Conservation (phyloP, 2,797 vertebrate species). For the Syncerus caffer region DNA sequence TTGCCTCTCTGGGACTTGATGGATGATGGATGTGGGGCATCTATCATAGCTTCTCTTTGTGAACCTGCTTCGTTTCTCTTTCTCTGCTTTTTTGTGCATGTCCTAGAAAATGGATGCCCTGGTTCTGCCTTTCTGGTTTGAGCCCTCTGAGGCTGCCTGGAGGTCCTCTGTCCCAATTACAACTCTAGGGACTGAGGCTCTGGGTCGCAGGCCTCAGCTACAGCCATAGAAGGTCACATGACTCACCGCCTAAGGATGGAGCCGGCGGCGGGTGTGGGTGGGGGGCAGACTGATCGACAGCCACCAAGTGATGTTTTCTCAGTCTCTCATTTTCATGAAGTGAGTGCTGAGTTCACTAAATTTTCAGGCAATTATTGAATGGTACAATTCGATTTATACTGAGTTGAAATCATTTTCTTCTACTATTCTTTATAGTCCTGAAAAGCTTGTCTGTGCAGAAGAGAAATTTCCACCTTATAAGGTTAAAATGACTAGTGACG, state of each 20-base stretch:
- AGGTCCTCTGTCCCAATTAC: neutral
- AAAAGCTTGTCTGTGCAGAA: neutral
- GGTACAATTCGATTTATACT: neutral
- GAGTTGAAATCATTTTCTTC: neutral
- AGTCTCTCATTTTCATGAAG: neutral
- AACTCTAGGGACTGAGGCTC: neutral
- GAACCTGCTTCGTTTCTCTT: neutral
- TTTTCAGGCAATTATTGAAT: neutral
- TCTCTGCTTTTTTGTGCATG: neutral
- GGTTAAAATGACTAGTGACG: neutral
- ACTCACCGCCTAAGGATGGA: neutral
- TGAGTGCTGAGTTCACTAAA: neutral
- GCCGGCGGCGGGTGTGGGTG: neutral
- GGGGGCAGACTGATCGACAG: neutral
- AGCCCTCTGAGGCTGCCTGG: neutral
- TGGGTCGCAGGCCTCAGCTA: neutral
- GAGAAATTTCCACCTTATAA: neutral
- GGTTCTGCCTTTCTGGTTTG: neutral
- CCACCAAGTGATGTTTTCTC: neutral
- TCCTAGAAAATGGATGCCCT: neutral
- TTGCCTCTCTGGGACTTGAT: neutral
- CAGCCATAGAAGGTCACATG: neutral
- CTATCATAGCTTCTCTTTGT: neutral
- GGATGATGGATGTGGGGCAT: neutral
- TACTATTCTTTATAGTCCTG: conserved; percentile 14